A percentile compares a stretch with the other conserved stretches of the same genome.
Conservation (phyloP, 2,113 vertebrate species). For the Erinaceus europaeus region DNA sequence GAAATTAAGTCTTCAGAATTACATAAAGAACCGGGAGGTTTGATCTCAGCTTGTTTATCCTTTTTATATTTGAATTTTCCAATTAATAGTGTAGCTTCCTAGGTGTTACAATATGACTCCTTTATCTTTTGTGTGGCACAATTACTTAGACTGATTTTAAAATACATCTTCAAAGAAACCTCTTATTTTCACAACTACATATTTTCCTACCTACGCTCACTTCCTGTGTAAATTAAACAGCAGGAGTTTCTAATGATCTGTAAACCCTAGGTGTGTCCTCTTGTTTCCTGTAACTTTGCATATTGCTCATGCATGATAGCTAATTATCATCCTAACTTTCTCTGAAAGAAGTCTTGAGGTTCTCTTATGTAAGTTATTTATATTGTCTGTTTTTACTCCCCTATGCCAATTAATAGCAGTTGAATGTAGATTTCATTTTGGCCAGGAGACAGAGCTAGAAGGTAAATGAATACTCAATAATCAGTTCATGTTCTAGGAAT, state of each 20-base stretch:
- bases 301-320: neutral
- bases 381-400: neutral
- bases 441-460: neutral
- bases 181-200: slow-evolving; percentile 40
- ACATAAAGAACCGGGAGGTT: slow-evolving; percentile 45
- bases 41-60: slow-evolving; percentile 55
- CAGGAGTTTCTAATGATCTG: neutral
- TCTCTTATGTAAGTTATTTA: neutral
- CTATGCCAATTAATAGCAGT: neutral
- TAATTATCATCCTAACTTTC: neutral
- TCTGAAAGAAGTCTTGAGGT: neutral
- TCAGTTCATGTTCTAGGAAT: neutral
- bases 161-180: slow-evolving; percentile 32
- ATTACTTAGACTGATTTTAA: slow-evolving; percentile 48
- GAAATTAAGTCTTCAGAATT: slow-evolving; percentile 74
- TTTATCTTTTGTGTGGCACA: slow-evolving; percentile 28
- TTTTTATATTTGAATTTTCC: slow-evolving; percentile 54
- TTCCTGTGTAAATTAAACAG: slow-evolving; percentile 13
- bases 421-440: neutral
- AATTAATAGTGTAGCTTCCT: slow-evolving; percentile 48
- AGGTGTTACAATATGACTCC: slow-evolving; percentile 41
- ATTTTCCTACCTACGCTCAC: neutral
- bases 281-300: neutral
- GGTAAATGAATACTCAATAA: neutral
- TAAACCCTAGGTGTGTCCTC: neutral